phyloP scores from a whole-genome alignment of 2,888 invertebrate species.

The Eustalomyia histrio region DNA sequence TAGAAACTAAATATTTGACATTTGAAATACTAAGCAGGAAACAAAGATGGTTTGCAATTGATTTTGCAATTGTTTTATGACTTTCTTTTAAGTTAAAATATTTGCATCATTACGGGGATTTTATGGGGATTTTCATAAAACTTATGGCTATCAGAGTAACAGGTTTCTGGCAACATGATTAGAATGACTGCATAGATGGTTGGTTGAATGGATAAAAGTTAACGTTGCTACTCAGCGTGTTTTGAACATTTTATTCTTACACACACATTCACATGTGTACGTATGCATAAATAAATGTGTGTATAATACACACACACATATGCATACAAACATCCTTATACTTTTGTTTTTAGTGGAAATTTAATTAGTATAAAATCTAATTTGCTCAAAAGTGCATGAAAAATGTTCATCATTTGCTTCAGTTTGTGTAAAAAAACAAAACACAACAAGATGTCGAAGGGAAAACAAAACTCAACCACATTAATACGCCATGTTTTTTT shows the following conservation, averaged over 20 bases:
- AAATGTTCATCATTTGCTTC: slow-evolving; percentile 69
- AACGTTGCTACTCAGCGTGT: slow-evolving; percentile 67
- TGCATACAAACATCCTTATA: slow-evolving; percentile 1
- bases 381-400: slow-evolving; percentile 80
- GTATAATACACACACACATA: slow-evolving; percentile 1
- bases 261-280: slow-evolving; percentile 5
- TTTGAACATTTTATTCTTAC: slow-evolving; percentile 13
- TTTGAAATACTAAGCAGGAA: too few species aligned
- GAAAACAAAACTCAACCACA: slow-evolving; percentile 41
- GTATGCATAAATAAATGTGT: neutral
- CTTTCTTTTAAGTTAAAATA: too few species aligned
- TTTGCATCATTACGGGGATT: too few species aligned
- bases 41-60: too few species aligned
- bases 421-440: slow-evolving; percentile 39
- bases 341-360: slow-evolving; percentile 73
- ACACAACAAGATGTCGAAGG: neutral
- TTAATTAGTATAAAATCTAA: slow-evolving; percentile 79
- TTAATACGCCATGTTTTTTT: slow-evolving; percentile 60
- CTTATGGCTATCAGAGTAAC: too few species aligned
- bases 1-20: too few species aligned
- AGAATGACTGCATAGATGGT: slow-evolving; percentile 27
- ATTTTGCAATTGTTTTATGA: too few species aligned
- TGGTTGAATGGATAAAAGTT: slow-evolving; percentile 61
- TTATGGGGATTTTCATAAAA: too few species aligned
- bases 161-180: neutral